phyloP scores from a whole-genome alignment of 2,113 vertebrate genomes.

The Apodemus speciosus region DNA sequence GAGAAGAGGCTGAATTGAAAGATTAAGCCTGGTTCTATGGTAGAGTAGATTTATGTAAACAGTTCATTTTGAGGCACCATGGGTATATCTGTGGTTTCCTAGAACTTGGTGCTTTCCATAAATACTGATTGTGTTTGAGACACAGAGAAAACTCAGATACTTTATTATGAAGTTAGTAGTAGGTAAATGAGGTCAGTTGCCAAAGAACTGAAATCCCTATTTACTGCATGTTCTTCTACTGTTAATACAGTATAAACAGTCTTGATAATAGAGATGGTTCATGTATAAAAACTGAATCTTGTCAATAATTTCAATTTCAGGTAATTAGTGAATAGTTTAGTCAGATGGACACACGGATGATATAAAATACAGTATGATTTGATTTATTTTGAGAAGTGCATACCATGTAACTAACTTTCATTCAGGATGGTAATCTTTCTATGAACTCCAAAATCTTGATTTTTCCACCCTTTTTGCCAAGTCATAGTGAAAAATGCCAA shows the following conservation, averaged over 20 bases:
- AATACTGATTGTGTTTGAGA: not conserved
- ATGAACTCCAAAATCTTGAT: not conserved
- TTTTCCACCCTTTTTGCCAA: not conserved
- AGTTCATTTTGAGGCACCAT: not conserved
- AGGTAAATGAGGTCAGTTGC: not conserved
- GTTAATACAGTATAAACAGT: not conserved
- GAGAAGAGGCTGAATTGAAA: not conserved
- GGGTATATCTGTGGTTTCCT: not conserved
- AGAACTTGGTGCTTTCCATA: not conserved
- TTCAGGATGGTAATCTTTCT: not conserved
- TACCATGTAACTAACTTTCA: not conserved
- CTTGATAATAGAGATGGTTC: not conserved
- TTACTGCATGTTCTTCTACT: not conserved
- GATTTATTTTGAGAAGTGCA: not conserved
- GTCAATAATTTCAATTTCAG: not conserved
- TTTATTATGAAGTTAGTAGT: not conserved
- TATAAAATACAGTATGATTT: not conserved
- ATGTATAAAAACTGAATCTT: not conserved
- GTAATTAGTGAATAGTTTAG: not conserved
- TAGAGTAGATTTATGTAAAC: not conserved
- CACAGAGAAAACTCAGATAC: not conserved
- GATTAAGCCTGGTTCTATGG: not conserved
- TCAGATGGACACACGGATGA: not conserved
- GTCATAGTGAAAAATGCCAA: not conserved
- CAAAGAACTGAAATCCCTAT: not conserved